phyloP scores from a whole-genome alignment of 2,113 vertebrate species.

The Erpornis zantholeuca region DNA sequence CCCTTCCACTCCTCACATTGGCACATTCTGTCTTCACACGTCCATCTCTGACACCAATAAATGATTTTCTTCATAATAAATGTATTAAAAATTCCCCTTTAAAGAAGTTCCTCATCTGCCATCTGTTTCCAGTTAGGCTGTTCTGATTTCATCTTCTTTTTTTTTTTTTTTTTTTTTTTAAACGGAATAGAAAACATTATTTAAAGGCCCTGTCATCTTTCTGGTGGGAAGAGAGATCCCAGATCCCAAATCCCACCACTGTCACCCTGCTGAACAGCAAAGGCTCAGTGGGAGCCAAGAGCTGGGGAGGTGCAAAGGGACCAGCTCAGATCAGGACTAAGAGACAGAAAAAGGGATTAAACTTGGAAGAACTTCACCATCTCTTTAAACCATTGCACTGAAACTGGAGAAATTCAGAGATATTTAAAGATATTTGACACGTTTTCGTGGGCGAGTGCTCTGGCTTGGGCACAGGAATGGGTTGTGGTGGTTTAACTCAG shows the following conservation, averaged over 20 bases:
- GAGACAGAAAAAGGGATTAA: neutral
- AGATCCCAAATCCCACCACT: neutral
- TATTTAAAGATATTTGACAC: neutral
- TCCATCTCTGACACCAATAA: neutral
- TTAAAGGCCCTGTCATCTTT: neutral
- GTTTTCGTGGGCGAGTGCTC: neutral
- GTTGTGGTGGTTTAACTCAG: neutral
- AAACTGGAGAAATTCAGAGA: neutral
- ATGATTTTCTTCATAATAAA: neutral
- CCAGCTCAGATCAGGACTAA: neutral
- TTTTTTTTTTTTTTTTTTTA: neutral
- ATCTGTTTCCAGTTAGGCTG: conserved; percentile 55
- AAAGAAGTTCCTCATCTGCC: conserved; percentile 8
- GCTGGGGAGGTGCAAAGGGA: neutral
- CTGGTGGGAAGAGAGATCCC: neutral
- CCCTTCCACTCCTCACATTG: neutral
- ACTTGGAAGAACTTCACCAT: neutral
- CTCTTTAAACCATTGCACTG: neutral
- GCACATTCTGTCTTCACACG: neutral
- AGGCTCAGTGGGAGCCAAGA: neutral
- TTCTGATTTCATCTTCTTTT: neutral
- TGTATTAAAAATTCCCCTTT: neutral
- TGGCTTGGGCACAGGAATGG: neutral
- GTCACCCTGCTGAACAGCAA: neutral
- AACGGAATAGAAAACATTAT: neutral